A percentile compares a stretch with the other conserved stretches of the same genome.
These are phyloP conservation scores for Tetrax tetrax DNA, from an alignment of 2,113 vertebrate genomes.

Conservation along the genomic window DNA sequence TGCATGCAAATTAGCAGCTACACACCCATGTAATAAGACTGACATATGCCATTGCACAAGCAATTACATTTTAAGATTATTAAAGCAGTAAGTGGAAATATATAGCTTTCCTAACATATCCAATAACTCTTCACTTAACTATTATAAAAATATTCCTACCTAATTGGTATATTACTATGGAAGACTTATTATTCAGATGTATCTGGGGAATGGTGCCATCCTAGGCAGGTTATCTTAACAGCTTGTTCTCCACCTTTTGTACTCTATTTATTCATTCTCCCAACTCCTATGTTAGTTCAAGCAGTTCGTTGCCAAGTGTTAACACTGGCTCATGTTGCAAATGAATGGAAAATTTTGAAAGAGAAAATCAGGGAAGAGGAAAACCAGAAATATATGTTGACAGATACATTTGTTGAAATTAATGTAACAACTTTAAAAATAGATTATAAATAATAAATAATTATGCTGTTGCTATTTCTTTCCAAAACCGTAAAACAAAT, in stretches of 20 bases:
- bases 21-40: not conserved
- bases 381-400: not conserved
- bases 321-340: not conserved
- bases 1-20: not conserved
- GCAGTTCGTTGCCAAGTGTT: rapidly evolving
- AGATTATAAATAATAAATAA: not conserved
- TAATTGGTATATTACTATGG: not conserved
- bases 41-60: not conserved
- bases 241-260: not conserved
- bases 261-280: not conserved
- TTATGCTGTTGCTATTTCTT: not conserved
- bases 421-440: not conserved
- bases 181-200: not conserved
- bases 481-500: not conserved
- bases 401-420: not conserved
- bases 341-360: not conserved
- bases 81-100: not conserved
- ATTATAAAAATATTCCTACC: not conserved
- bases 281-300: not conserved
- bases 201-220: not conserved
- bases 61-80: not conserved
- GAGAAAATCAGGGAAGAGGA: not conserved
- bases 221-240: not conserved
- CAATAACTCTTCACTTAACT: not conserved
- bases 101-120: not conserved